Evolutionary conservation across 2,888 invertebrate species (phyloP), one percentile per base, ranked within the genome.

Genomic region (Drosophila yooni): DNA sequence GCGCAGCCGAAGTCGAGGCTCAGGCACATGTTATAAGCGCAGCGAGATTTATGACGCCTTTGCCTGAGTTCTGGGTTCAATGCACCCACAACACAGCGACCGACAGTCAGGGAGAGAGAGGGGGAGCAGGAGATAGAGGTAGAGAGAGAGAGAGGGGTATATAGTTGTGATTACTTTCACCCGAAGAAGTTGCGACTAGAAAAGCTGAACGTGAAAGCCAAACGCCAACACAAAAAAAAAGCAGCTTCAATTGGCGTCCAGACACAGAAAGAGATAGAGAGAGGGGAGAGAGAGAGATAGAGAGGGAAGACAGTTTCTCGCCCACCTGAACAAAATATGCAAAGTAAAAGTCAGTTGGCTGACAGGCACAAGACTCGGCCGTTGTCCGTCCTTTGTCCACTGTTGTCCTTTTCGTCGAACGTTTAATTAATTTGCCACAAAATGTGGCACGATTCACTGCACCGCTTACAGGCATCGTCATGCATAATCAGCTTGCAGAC

Each of bases 361-460:
- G 79, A 79, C 82, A 83, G 88, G 89, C 84, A 79, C 75, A 79
- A 53, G 52, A 29, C 11, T 29, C 18, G 51, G 15, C 18, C 18
- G 52, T 21, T 52, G 21, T 15, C 25, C 27, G 64, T 70, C 59
- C 53, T 50, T 5, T 61, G 67, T 46, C 46, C 62, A 59, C 15
- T 8, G 56, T 60, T 76, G 73, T 83, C 77, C 66, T 60, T 50
- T 64, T 54, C 52, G 48, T 57, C 52, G 66, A 72, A 63, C 81
- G 77, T 87, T 87, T 87, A 90, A 90, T 87, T 87, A 87, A 87
- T 87, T 89, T 90, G 79, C 90, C 76, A 83, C 89, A 88, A 87
- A 86, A 84, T 84, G 82, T 82, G 70, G 78, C 74, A 51, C 67
- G 57, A 75, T 66, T 66, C 68, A 67, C 46, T 72, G 69, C 71